Conservation (phyloP, 1,140 invertebrate species). For the Metaphire vulgaris region DNA sequence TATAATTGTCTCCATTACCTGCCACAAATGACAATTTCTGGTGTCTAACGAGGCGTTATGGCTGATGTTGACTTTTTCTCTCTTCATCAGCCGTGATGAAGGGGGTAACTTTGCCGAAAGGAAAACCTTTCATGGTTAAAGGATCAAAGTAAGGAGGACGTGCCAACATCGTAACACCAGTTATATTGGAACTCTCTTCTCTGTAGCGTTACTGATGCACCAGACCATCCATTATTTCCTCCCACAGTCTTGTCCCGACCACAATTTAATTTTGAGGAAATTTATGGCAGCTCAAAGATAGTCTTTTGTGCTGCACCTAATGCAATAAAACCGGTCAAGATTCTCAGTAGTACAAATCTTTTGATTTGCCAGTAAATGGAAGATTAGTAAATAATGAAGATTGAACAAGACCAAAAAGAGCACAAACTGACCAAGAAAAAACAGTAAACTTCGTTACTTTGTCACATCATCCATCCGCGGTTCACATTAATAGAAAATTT, state of each 20-base stretch:
- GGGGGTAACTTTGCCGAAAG: background rate
- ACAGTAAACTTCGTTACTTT: no score
- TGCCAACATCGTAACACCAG: no score
- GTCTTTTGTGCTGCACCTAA: background rate
- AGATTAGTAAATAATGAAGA: no score
- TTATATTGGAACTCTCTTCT: no score
- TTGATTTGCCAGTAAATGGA: no score
- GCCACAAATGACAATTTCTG: constrained; percentile 1
- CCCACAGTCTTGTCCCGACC: background rate
- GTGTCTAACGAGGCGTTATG: background rate
- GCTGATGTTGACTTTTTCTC: background rate
- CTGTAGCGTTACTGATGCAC: no score
- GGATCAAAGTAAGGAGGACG: background rate
- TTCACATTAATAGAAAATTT: no score
- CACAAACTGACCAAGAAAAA: no score
- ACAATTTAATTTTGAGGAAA: background rate
- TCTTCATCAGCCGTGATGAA: background rate
- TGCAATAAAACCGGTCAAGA: background rate
- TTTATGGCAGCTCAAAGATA: background rate
- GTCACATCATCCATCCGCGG: no score
- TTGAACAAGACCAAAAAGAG: no score
- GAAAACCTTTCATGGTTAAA: background rate
- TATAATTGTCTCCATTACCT: constrained; percentile 1
- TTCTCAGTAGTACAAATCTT: no score
- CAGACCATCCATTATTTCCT: background rate